Conservation (phyloP, 2,888 invertebrate species). For the Agrochola lychnidis region DNA sequence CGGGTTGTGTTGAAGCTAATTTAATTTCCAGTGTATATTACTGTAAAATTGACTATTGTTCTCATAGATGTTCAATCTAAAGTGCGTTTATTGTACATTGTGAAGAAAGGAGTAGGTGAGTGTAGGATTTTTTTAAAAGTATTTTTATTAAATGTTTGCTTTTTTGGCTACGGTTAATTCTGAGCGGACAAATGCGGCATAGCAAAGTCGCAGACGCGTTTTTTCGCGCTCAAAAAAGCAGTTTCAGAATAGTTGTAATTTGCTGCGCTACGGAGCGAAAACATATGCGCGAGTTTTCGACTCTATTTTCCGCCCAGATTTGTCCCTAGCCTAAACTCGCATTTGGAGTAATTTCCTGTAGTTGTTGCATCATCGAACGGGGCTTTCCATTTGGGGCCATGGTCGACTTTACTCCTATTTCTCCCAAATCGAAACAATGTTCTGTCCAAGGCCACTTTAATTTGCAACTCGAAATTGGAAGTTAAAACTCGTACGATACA, state of each 20-base stretch:
- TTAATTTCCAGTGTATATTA: slow-evolving; percentile 47
- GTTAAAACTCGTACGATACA: background rate
- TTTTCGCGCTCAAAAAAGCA: no score
- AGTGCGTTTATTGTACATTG: slow-evolving; percentile 7
- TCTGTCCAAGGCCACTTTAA: background rate
- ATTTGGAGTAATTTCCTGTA: slow-evolving; percentile 2
- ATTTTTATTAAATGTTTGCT: background rate
- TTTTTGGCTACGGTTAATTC: background rate
- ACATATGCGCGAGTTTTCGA: background rate
- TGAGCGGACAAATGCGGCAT: background rate
- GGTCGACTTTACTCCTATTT: background rate
- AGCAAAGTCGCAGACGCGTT: background rate
- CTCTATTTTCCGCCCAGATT: background rate
- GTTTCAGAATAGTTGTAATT: background rate
- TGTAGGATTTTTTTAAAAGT: background rate
- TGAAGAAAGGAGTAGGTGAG: slow-evolving; percentile 22
- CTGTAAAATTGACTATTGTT: slow-evolving; percentile 63
- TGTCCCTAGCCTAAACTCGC: background rate
- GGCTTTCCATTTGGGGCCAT: background rate
- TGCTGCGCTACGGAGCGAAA: background rate
- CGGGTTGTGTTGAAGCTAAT: background rate
- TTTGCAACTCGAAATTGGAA: slow-evolving; percentile 12
- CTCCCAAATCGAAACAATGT: background rate
- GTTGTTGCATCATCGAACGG: slow-evolving; percentile 8
- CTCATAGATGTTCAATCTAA: slow-evolving; percentile 18